Percentiles rank a stretch among this genome's conserved stretches.
Conservation (phyloP, 1,140 invertebrate species). For the Platyura marginata region DNA sequence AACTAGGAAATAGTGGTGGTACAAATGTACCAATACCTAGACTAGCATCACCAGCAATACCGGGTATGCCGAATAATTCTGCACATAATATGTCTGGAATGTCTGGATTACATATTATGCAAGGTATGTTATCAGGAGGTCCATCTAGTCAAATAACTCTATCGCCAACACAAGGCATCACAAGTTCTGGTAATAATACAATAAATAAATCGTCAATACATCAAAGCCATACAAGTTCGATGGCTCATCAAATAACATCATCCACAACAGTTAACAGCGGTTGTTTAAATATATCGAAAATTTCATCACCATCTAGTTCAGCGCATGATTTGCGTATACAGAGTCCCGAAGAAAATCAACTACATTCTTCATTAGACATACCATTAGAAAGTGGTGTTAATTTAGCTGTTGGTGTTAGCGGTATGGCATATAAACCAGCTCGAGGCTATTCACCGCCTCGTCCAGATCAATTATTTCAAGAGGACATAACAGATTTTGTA, state of each 20-base stretch:
- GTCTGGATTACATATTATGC: slow-evolving; percentile 15
- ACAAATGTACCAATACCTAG: slow-evolving; percentile 7
- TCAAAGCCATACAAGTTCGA: not conserved
- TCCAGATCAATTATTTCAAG: slow-evolving; percentile 39
- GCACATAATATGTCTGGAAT: slow-evolving; percentile 11
- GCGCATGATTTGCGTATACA: slow-evolving; percentile 30
- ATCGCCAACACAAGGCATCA: not conserved
- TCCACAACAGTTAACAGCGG: slow-evolving; percentile 10
- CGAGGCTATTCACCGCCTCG: slow-evolving; percentile 34
- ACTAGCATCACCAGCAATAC: slow-evolving; percentile 20
- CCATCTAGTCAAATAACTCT: not conserved
- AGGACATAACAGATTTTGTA: slow-evolving; percentile 28
- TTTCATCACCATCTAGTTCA: slow-evolving; percentile 27
- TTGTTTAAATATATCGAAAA: slow-evolving; percentile 21
- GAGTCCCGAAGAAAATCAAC: slow-evolving; percentile 31
- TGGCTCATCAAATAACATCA: slow-evolving; percentile 4
- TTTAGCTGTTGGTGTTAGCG: slow-evolving; percentile 38
- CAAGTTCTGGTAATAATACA: slow-evolving; percentile 3
- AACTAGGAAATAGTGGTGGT: slow-evolving; percentile 5
- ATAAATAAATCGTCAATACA: not conserved
- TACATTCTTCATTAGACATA: slow-evolving; percentile 29
- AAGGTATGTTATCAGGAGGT: not conserved
- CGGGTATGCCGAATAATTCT: slow-evolving; percentile 9
- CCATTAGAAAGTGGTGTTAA: slow-evolving; percentile 30
- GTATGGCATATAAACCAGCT: slow-evolving; percentile 44